Evolutionary conservation across 2,797 vertebrate genomes (phyloP).

Genomic region (Acropternis orthonyx): DNA sequence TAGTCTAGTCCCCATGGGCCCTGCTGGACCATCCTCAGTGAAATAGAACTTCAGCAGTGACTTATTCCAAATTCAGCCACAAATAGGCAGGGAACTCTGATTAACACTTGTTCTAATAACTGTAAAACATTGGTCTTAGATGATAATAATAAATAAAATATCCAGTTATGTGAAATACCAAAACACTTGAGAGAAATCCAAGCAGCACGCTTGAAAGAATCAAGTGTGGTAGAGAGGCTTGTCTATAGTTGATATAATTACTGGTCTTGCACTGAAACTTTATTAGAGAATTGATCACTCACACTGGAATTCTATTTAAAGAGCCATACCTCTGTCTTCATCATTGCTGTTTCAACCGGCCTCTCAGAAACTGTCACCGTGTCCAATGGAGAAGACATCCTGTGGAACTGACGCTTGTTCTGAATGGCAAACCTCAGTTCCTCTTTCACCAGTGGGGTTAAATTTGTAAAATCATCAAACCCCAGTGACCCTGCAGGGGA

Average conservation of each 20-base stretch:
- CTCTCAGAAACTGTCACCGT: conserved; percentile 81
- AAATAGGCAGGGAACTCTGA: not conserved
- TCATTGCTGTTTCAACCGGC: conserved; percentile 68
- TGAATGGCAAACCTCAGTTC: conserved; percentile 93
- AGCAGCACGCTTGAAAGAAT: not conserved
- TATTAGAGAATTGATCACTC: not conserved
- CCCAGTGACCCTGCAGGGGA: conserved; percentile 89
- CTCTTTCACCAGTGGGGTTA: conserved; percentile 91
- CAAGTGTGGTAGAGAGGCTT: not conserved
- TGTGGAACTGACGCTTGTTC: conserved; percentile 84
- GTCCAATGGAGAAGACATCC: conserved; percentile 81
- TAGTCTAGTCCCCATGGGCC: rapidly evolving
- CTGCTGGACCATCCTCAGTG: not conserved
- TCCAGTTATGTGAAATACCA: not conserved
- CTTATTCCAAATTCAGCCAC: not conserved
- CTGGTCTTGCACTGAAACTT: not conserved
- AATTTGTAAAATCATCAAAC: conserved; percentile 92
- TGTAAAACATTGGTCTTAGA: not conserved
- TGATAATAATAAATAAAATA: not conserved
- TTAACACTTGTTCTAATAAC: not conserved
- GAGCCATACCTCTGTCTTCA: conserved; percentile 75
- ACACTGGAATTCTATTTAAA: not conserved
- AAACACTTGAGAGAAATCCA: not conserved
- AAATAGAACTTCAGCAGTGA: not conserved
- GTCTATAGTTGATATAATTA: not conserved